phyloP scores from a whole-genome alignment of 1,140 invertebrate species.

The Homalodisca vitripennis region DNA sequence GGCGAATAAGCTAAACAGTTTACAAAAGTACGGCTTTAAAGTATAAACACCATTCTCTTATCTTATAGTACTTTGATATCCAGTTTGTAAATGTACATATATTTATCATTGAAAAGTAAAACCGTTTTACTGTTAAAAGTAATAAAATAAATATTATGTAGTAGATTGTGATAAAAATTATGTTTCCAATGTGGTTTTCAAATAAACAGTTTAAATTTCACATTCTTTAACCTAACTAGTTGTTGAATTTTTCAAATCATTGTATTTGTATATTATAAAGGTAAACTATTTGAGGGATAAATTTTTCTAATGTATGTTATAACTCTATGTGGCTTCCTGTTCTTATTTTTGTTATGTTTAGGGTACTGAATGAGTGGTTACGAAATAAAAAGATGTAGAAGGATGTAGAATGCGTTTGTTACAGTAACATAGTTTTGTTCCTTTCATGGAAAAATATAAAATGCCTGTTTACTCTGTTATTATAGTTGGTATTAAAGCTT shows the following conservation, averaged over 20 bases:
- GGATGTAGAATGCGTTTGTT: not conserved
- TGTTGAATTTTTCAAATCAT: constrained; percentile 23
- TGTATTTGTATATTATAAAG: constrained; percentile 18
- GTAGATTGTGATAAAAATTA: constrained; percentile 15
- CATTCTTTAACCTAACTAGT: constrained; percentile 19
- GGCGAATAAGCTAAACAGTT: too few relatives aligned
- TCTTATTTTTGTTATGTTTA: constrained; percentile 1
- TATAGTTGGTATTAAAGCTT: not conserved
- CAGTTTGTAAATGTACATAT: not conserved
- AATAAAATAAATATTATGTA: not conserved
- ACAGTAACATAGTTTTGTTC: not conserved
- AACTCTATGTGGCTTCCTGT: constrained; percentile 23
- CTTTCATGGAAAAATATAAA: not conserved
- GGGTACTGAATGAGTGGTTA: not conserved
- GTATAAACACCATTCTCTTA: too few relatives aligned
- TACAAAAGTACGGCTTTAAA: too few relatives aligned
- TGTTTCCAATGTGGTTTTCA: constrained; percentile 8
- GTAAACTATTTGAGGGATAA: constrained; percentile 3
- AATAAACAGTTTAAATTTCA: constrained; percentile 1
- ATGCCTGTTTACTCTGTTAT: not conserved
- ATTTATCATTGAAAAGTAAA: constrained; percentile 12
- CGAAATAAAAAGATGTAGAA: not conserved
- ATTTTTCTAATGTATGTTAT: constrained; percentile 23
- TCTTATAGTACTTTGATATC: too few relatives aligned
- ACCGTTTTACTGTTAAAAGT: constrained; percentile 2